These are phyloP conservation scores for Odontomyia ornata DNA, from an alignment of 2,888 invertebrate genomes.

Conservation along the genomic window DNA sequence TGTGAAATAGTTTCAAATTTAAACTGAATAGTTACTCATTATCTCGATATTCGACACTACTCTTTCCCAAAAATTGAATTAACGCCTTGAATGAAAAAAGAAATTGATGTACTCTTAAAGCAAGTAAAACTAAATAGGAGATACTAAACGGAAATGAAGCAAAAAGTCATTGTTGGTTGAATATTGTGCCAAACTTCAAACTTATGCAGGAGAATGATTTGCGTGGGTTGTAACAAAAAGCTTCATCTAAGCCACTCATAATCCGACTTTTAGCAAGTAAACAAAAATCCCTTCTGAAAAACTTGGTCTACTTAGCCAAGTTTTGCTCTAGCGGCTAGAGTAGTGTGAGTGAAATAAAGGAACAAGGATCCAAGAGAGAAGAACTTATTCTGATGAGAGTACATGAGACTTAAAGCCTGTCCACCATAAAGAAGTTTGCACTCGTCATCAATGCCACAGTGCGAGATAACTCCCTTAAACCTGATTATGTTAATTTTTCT, in stretches of 20 bases:
- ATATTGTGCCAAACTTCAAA: background rate
- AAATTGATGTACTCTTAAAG: no score
- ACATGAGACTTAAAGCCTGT: background rate
- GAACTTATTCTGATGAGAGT: background rate
- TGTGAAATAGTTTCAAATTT: no score
- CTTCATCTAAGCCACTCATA: conserved; percentile 12
- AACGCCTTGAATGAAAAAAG: no score
- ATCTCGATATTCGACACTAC: no score
- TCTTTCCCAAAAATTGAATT: no score
- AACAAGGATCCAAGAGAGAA: background rate
- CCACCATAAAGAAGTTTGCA: background rate
- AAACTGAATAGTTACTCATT: no score
- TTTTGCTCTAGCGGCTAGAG: background rate
- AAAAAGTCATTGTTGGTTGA: background rate
- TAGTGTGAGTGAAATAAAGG: background rate
- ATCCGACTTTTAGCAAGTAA: conserved; percentile 9
- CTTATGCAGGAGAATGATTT: background rate
- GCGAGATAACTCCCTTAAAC: conserved; percentile 27
- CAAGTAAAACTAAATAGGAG: no score
- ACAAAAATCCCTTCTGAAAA: conserved; percentile 14
- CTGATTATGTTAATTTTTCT: conserved; percentile 38
- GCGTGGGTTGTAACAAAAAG: background rate
- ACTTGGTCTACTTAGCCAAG: background rate
- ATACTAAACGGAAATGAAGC: no score
- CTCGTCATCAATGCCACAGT: background rate